A percentile compares a stretch with the other conserved stretches of the same genome.
Conservation (phyloP, 2,797 vertebrate genomes). For the Cuculus canorus region DNA sequence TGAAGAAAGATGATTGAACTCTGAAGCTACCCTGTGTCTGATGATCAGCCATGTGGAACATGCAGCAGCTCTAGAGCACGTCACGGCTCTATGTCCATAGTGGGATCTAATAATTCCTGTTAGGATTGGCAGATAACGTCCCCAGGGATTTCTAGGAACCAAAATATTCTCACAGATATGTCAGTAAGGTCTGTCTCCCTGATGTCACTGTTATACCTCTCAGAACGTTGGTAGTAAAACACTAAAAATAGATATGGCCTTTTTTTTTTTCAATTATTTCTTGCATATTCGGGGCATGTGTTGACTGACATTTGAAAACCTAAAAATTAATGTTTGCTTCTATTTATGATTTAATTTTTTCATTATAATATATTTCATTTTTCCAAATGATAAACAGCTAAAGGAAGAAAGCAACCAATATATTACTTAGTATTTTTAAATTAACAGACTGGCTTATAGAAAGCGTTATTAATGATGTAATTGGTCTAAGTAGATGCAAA, state of each 20-base stretch:
- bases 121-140: not conserved
- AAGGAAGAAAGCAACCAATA: not conserved
- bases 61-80: not conserved
- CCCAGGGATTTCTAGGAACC: not conserved
- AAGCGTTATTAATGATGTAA: slow-evolving; percentile 65
- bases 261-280: not conserved
- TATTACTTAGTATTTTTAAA: slow-evolving; percentile 3
- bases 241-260: not conserved
- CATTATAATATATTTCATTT: not conserved
- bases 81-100: not conserved
- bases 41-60: not conserved
- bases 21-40: not conserved
- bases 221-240: not conserved
- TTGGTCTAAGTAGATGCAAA: slow-evolving; percentile 29
- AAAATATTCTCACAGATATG: not conserved
- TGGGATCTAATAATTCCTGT: not conserved
- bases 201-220: not conserved
- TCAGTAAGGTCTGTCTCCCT: not conserved
- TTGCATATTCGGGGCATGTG: too few relatives aligned
- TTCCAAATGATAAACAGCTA: slow-evolving; percentile 1
- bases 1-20: not conserved
- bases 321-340: not conserved
- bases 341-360: not conserved
- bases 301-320: not conserved
- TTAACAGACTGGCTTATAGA: slow-evolving; percentile 29